These are phyloP conservation scores for Chorisops tibialis DNA, from an alignment of 2,888 invertebrate species.

Conservation along the genomic window DNA sequence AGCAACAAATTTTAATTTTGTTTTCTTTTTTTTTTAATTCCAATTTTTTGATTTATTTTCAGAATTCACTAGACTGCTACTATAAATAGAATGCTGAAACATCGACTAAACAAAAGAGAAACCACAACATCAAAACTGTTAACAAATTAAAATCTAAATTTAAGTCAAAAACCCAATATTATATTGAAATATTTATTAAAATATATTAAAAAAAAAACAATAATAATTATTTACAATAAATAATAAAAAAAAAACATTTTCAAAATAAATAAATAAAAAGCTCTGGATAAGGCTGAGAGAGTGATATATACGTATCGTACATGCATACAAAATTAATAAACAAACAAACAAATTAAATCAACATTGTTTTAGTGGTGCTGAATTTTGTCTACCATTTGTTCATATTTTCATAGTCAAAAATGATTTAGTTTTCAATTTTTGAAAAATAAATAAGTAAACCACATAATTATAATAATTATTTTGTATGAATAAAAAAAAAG, in stretches of 20 bases:
- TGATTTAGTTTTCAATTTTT: constrained; percentile 3
- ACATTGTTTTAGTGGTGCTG: constrained; percentile 16
- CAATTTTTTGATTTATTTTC: constrained; percentile 25
- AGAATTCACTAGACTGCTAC: constrained; percentile 38
- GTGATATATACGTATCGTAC: constrained; percentile 19
- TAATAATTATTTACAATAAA: constrained; percentile 11
- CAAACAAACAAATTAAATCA: neutral
- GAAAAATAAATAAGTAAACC: neutral
- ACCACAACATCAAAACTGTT: constrained; percentile 35
- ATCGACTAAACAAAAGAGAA: constrained; percentile 29
- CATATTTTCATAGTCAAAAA: neutral
- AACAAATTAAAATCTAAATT: constrained; percentile 39
- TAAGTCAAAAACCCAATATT: constrained; percentile 33
- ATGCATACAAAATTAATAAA: neutral
- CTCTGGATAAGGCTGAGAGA: constrained; percentile 23
- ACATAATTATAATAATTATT: neutral
- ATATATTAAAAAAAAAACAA: constrained; percentile 1
- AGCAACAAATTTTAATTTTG: too few species aligned
- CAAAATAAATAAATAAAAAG: constrained; percentile 9
- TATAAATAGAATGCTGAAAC: constrained; percentile 33
- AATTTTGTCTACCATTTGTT: constrained; percentile 14
- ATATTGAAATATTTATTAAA: constrained; percentile 15
- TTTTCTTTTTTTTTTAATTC: constrained; percentile 1
- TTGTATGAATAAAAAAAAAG: constrained; percentile 18
- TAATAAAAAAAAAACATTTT: constrained; percentile 2